These are phyloP conservation scores for Triplophysa siluroides DNA, from an alignment of 2,113 vertebrate species.

Conservation along the genomic window DNA sequence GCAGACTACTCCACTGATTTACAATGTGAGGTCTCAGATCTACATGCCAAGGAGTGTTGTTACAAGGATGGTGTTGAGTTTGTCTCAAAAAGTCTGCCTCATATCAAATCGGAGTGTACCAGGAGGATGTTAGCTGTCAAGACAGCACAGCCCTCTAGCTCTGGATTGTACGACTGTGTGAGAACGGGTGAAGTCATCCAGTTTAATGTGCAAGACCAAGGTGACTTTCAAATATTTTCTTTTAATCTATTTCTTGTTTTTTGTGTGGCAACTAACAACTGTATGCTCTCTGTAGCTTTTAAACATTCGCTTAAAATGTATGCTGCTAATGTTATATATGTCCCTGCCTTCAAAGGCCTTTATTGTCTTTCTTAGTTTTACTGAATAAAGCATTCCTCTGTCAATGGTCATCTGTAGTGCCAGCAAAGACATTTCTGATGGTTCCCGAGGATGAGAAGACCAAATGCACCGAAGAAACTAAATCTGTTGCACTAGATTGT, in stretches of 20 bases:
- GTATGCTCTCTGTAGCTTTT: conserved; percentile 48
- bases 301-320: conserved; percentile 27
- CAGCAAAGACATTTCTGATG: conserved; percentile 59
- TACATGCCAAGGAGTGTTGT: conserved; percentile 73
- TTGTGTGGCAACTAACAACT: conserved; percentile 59
- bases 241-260: conserved; percentile 40
- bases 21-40: conserved; percentile 73
- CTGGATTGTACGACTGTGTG: conserved; percentile 85
- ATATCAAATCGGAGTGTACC: conserved; percentile 71
- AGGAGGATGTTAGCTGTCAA: conserved; percentile 80
- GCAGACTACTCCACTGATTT: conserved; percentile 56
- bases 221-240: conserved; percentile 72
- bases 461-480: conserved; percentile 55
- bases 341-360: conserved; percentile 15
- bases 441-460: conserved; percentile 65
- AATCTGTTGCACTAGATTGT: conserved; percentile 70
- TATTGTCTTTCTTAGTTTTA: conserved; percentile 36
- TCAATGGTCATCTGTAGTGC: conserved; percentile 70
- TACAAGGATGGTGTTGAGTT: conserved; percentile 81
- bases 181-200: conserved; percentile 83
- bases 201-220: conserved; percentile 84
- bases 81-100: conserved; percentile 68
- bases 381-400: conserved; percentile 49
- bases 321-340: conserved; percentile 30
- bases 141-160: conserved; percentile 76